Percentiles rank a stretch among this genome's conserved stretches.
phyloP scores from a whole-genome alignment of 2,888 invertebrate genomes.

The Athalia circularis region DNA sequence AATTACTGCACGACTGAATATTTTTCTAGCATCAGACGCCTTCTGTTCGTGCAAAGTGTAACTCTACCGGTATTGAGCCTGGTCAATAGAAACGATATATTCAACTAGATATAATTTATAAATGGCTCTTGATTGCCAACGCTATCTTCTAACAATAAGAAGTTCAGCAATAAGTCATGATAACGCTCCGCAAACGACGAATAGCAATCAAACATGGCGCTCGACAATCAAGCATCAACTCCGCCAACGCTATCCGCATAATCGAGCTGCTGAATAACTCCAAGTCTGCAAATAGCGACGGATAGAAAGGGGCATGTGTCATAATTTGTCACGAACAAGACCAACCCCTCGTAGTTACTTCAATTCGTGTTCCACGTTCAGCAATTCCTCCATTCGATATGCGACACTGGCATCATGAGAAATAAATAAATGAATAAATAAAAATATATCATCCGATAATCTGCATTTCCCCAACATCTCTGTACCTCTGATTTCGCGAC shows the following conservation, averaged over 20 bases:
- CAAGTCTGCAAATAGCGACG: conserved; percentile 38
- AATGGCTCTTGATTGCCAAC: conserved; percentile 40
- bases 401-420: too few species aligned
- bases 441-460: too few species aligned
- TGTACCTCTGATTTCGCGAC: too few species aligned
- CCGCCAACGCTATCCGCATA: conserved; percentile 47
- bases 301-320: conserved; percentile 18
- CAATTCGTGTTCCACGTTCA: too few species aligned
- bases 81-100: conserved; percentile 5
- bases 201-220: conserved; percentile 72
- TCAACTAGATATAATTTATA: conserved; percentile 38
- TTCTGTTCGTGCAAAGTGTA: not conserved
- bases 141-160: conserved; percentile 41
- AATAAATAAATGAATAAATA: too few species aligned
- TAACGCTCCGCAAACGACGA: conserved; percentile 56
- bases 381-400: too few species aligned
- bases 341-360: not conserved
- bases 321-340: conserved; percentile 11
- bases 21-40: too few species aligned
- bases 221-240: conserved; percentile 63
- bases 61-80: conserved; percentile 26
- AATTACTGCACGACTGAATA: too few species aligned
- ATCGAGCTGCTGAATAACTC: conserved; percentile 44
- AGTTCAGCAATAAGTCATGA: conserved; percentile 43
- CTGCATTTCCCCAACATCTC: too few species aligned